Evolutionary conservation across 2,888 invertebrate species (phyloP), one percentile per base, ranked within the genome.

Genomic region (Epinotia nisella): DNA sequence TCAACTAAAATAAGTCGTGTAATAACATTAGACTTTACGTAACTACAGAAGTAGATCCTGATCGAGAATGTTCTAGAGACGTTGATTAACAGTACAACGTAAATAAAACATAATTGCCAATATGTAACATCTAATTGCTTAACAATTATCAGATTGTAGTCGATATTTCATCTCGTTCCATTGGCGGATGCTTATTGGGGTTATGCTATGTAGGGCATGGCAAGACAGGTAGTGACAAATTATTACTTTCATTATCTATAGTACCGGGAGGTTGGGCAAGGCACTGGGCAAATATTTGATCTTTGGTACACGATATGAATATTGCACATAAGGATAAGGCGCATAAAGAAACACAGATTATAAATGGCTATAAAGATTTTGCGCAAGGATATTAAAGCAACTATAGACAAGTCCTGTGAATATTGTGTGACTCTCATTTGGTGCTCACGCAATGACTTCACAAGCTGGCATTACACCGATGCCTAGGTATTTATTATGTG

Each of bases 171-270:
- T 78, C 74, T 75, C 69, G 67, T 72, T 45, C 61, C 67, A 62
- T 59, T 68, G 65, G 67, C 75, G 76, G 74, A 76, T 76, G 80
- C 75, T 88, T 86, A 89, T 87, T 85, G 82, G 86, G 87, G 86
- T 85, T 88, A 87, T 80, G 77, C 80, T 83, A 89, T 85, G 85
- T 90, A 84, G 89, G 85, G 75, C 88, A 80, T 71, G 74, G 79
- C 79, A 79, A 82, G 81, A 82, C 82, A 80, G 79, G 81, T 82
- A 78, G 79, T 78, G 75, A 76, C 76, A 83, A 83, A 80, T 78
- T 81, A 80, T 77, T 74, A 76, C 78, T 79, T 84, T 84, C 85
- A 87, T 88, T 88, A 83, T 80, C 76, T 85, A 83, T 77, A 75
- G 76, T 77, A 77, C 78, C 76, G 49, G 49, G 77, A 21, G 65